Conservation (phyloP, 2,797 vertebrate species). For the Pangasius sanitwongsei region DNA sequence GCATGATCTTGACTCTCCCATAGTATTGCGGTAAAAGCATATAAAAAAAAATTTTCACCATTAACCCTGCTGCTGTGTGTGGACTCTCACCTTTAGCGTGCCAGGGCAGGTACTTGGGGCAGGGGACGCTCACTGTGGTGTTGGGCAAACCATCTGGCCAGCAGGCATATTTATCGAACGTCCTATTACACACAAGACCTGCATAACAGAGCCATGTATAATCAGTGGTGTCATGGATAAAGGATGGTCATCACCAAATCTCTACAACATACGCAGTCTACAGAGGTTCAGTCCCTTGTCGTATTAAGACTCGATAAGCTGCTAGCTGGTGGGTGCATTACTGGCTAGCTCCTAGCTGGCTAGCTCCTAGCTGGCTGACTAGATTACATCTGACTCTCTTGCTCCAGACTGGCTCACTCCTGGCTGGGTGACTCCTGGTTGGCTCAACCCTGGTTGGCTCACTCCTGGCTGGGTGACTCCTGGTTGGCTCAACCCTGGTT, state of each 20-base stretch:
- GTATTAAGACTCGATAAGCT: neutral
- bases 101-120: constrained; percentile 97
- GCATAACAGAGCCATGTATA: neutral
- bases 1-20: neutral
- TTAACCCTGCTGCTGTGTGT: neutral
- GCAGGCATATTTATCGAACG: constrained; percentile 90
- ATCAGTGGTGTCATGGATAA: constrained; percentile 11
- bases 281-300: neutral
- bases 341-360: neutral
- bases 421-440: neutral
- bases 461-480: neutral
- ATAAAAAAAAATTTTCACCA: constrained; percentile 1
- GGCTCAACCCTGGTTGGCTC: too few relatives aligned
- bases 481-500: neutral
- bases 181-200: constrained; percentile 87
- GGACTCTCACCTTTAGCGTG: constrained; percentile 82
- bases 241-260: neutral
- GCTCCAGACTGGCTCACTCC: neutral
- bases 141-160: constrained; percentile 93
- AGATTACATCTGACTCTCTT: too few relatives aligned
- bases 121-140: constrained; percentile 84
- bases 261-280: neutral
- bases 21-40: neutral
- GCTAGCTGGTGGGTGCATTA: neutral
- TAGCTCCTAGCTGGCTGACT: neutral